phyloP scores from a whole-genome alignment of 2,888 invertebrate species.

The Heteromyza rotundicornis region DNA sequence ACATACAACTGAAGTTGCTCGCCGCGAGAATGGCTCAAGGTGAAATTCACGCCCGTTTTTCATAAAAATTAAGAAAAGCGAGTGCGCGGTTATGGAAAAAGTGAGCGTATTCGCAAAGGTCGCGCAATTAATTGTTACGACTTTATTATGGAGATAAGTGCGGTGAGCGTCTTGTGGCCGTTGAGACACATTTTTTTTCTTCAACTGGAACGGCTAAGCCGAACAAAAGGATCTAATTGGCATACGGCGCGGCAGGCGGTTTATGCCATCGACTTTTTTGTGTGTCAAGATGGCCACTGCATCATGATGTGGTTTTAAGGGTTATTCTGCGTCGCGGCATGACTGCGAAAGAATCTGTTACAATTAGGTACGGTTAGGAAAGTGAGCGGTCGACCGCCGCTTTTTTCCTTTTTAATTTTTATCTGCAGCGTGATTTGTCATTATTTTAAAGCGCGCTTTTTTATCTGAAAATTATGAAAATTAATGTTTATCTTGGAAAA shows the following conservation, averaged over 20 bases:
- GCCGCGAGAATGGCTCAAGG: slow-evolving; percentile 16
- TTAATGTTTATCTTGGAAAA: slow-evolving; percentile 30
- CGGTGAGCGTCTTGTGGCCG: slow-evolving; percentile 25
- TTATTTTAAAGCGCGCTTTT: slow-evolving; percentile 47
- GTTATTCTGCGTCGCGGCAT: slow-evolving; percentile 30
- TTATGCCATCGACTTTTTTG: slow-evolving; percentile 32
- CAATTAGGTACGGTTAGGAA: slow-evolving; percentile 54
- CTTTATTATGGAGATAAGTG: slow-evolving; percentile 58
- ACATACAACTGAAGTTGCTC: slow-evolving; percentile 1
- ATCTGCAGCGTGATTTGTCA: slow-evolving; percentile 59
- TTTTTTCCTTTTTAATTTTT: slow-evolving; percentile 34
- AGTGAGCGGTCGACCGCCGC: slow-evolving; percentile 29
- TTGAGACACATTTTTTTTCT: not conserved
- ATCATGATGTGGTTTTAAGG: slow-evolving; percentile 26
- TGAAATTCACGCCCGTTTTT: slow-evolving; percentile 4
- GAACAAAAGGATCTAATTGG: slow-evolving; percentile 55
- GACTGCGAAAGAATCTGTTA: slow-evolving; percentile 53
- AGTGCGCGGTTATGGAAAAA: slow-evolving; percentile 8
- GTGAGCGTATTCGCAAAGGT: slow-evolving; percentile 34
- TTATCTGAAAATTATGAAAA: slow-evolving; percentile 43
- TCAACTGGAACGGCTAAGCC: slow-evolving; percentile 8
- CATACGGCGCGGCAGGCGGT: slow-evolving; percentile 40
- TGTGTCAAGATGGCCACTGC: slow-evolving; percentile 9
- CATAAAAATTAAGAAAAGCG: slow-evolving; percentile 15
- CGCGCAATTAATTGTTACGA: slow-evolving; percentile 59